Base-by-base conservation (phyloP, 2,888 invertebrate species). In the Drosophila vallismaia region DNA sequence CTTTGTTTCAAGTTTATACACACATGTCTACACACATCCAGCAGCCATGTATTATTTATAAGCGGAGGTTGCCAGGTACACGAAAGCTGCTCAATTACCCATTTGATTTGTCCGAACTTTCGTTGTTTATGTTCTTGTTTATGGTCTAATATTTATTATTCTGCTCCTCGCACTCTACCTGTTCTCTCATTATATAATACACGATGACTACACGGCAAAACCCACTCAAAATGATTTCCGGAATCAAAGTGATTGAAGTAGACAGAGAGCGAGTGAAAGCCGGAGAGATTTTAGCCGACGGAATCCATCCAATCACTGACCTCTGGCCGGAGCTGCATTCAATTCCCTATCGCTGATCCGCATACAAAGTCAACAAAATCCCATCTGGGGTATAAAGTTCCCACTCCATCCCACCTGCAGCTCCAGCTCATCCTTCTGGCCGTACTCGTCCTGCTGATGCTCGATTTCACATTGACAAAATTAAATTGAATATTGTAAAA, bases 401-500 rank as follows among this genome's bases (percentile, higher is more conserved):
- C 10, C 51, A 33, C 26, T 33, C 68, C 28, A 33, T 36, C 33
- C 52, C 66, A 69, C 66, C 75, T 80, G 70, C 57, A 66, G 54
- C 56, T 50, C 40, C 2, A 38, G 29, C 14, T 42, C 8, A 1
- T 40, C 29, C 12, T 14, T 24, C 33, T 12, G 29, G 19, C 19
- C 19, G 19, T 19, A 19, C n/a, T 26, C 9, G 1, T 49, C 12
- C 24, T 29, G 24, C 33, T 26, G 33, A 52, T 57, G 55, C 57
- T 44, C 60, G 55, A 69, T 64, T 71, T 75, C 80, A 74, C 70
- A 72, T 71, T 71, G 77, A 83, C 71, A 64, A 79, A 86, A 88
- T 85, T 78, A 80, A 85, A 85, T 83, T 75, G 86, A 80, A 88
- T 83, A 88, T 75, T 72, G 80, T 74, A 76, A 76, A 80, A 84